phyloP scores from a whole-genome alignment of 2,797 vertebrate genomes.

The Leptodactylus fallax region DNA sequence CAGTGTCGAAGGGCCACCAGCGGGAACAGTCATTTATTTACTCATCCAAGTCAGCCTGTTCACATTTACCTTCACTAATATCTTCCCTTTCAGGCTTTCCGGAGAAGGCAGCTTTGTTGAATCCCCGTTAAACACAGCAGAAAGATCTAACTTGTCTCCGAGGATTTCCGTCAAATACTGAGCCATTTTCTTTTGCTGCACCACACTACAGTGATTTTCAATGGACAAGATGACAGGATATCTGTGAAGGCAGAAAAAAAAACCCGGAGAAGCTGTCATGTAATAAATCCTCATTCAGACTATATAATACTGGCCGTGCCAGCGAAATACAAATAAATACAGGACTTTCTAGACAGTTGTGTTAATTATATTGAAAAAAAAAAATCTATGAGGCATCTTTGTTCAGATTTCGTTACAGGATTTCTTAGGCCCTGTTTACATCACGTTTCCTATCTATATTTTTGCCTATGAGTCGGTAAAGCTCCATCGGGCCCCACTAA shows the following conservation, averaged over 20 bases:
- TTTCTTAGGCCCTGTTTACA: background rate
- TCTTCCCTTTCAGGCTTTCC: conserved; percentile 89
- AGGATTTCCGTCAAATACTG: conserved; percentile 89
- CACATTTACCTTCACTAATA: conserved; percentile 90
- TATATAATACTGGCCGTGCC: background rate
- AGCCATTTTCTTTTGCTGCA: conserved; percentile 98
- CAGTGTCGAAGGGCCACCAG: background rate
- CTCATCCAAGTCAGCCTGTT: background rate
- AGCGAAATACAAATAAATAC: background rate
- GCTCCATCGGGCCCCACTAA: background rate
- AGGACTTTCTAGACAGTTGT: background rate
- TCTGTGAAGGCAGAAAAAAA: conserved; percentile 70
- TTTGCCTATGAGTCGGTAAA: background rate
- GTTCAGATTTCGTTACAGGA: background rate
- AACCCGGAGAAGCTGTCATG: background rate
- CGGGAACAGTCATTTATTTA: background rate
- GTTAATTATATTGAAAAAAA: background rate
- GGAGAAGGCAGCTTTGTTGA: conserved; percentile 87
- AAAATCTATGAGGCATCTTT: background rate
- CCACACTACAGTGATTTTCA: conserved; percentile 96
- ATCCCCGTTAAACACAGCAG: conserved; percentile 79
- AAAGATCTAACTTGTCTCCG: conserved; percentile 92
- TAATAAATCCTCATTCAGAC: background rate
- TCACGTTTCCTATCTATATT: background rate
- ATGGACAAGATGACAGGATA: conserved; percentile 96